Conservation (phyloP, 1,140 invertebrate genomes). For the Leptinotarsa undecemlineata region DNA sequence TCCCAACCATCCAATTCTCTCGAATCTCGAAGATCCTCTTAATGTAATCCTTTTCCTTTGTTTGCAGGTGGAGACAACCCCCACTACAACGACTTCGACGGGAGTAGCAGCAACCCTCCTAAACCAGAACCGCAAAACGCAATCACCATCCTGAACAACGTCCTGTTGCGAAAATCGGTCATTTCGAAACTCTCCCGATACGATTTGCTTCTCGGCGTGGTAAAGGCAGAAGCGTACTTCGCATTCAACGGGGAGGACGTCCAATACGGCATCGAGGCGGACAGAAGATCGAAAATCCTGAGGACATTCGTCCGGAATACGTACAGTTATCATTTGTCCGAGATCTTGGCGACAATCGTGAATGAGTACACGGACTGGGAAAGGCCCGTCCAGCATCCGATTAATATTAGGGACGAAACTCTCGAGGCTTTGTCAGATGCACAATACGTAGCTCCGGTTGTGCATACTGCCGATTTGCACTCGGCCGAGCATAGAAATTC, state of each 20-base stretch:
- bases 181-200: slow-evolving; percentile 77
- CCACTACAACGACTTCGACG: slow-evolving; percentile 51
- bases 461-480: slow-evolving; percentile 90
- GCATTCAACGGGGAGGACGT: slow-evolving; percentile 89
- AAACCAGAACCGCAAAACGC: slow-evolving; percentile 62
- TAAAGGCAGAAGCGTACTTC: slow-evolving; percentile 83
- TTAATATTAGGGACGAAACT: slow-evolving; percentile 91
- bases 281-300: slow-evolving; percentile 81
- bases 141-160: slow-evolving; percentile 75
- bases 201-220: slow-evolving; percentile 92
- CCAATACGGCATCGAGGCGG: slow-evolving; percentile 88
- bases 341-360: slow-evolving; percentile 85
- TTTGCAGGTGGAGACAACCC: slow-evolving; percentile 48
- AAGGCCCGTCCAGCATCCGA: slow-evolving; percentile 87
- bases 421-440: slow-evolving; percentile 93
- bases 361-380: slow-evolving; percentile 99
- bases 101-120: slow-evolving; percentile 46
- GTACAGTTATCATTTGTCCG: slow-evolving; percentile 83
- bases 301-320: slow-evolving; percentile 92
- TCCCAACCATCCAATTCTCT: no score
- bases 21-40: no score
- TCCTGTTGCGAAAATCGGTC: slow-evolving; percentile 75
- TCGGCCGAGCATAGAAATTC: slow-evolving; percentile 81
- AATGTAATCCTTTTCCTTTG: background rate
- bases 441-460: slow-evolving; percentile 87